A percentile compares a stretch with the other conserved stretches of the same genome.
Evolutionary conservation across 2,797 vertebrate species (phyloP).

Genomic region (Propithecus deckenii): DNA sequence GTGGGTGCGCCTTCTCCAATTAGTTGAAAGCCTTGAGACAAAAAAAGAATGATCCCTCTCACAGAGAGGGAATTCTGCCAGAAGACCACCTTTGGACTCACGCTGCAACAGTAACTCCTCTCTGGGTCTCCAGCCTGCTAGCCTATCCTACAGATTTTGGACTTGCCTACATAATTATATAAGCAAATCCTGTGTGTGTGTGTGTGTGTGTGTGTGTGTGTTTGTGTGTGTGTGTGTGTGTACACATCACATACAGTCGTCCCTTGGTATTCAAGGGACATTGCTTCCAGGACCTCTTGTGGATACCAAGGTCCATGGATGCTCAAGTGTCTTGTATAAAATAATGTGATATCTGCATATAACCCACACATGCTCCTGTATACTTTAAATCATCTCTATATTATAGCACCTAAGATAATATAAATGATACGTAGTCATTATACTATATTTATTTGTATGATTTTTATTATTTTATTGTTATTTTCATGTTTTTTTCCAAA

Average conservation of each 20-base stretch:
- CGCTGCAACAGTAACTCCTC: neutral
- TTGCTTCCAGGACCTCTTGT: neutral
- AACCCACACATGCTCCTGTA: neutral
- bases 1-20: neutral
- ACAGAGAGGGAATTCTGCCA: neutral
- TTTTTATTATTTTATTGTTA: neutral
- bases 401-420: neutral
- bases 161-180: neutral
- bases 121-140: neutral
- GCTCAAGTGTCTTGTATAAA: neutral
- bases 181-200: neutral
- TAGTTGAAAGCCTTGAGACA: neutral
- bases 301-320: neutral
- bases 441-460: neutral
- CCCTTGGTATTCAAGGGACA: neutral
- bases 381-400: neutral
- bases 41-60: neutral
- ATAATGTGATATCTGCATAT: neutral
- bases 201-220: neutral
- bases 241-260: neutral
- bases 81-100: neutral
- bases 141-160: neutral
- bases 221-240: neutral
- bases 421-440: neutral
- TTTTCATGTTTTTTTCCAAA: neutral